Base-by-base conservation (phyloP, 2,888 invertebrate species). In the Eubasilissa splendida region DNA sequence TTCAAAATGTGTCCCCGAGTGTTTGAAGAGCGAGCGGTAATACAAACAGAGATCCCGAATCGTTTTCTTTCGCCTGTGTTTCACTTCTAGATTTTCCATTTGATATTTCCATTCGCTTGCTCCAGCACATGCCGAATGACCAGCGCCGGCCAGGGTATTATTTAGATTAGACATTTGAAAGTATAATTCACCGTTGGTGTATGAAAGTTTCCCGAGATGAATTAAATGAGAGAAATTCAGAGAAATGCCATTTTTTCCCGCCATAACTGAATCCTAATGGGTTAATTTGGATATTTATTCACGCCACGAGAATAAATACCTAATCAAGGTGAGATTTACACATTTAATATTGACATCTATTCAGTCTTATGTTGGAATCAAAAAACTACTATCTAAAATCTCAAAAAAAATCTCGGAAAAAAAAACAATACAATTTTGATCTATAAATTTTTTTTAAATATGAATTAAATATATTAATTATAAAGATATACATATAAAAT, bases 81-180 rank as follows among this genome's bases (percentile, higher is more conserved):
- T 2, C 12, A 63, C 31, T 63, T 63, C 31, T 31, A 12, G 63
- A 12, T 63, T 33, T 63, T 33, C 31, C 33, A 31, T 12, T 63
- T 63, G 31, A 33, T 63, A 63, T 33, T 63, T 33, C 42, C 42
- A 63, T 63, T 63, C 31, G 2, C 14, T 11, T 4, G 31, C 11
- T 22, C 22, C 33, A 63, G 52, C 68, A 68, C 50, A 68, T 68
- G 71, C 70, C 52, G 76, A 70, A 68, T 81, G 78, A 78, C 78
- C 80, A 80, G 14, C 68, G 66, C 70, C 76, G 68, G 77, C 73
- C 76, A 56, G 81, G 75, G 74, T 76, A 81, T 76, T 81, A 81
- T 81, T 79, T 71, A 81, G 81, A 81, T 81, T 70, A 79, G 74
- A 58, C 76, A 81, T 81, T 81, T 81, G 76, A 81, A 81, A 81